Conservation (phyloP, 2,113 vertebrate species). For the Takifugu bimaculatus region DNA sequence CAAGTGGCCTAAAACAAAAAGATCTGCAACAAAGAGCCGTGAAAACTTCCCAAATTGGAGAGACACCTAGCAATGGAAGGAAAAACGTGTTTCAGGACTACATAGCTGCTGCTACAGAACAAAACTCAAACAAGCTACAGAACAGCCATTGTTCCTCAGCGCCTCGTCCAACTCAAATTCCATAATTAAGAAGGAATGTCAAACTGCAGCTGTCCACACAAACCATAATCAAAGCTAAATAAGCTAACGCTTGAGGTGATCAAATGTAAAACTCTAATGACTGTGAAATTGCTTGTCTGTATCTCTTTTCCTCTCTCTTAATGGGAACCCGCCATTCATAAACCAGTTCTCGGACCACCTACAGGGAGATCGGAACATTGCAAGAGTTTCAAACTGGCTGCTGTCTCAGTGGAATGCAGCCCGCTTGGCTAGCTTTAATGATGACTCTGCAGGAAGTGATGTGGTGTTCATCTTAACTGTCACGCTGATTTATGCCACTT, state of each 20-base stretch:
- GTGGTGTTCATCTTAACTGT: slow-evolving; percentile 23
- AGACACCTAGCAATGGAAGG: slow-evolving; percentile 10
- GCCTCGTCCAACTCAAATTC: slow-evolving; percentile 69
- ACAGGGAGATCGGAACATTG: slow-evolving; percentile 39
- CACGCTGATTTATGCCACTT: slow-evolving; percentile 28
- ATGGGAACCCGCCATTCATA: slow-evolving; percentile 32
- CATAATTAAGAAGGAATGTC: slow-evolving; percentile 76
- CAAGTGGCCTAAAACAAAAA: slow-evolving; percentile 30
- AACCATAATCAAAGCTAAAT: slow-evolving; percentile 73
- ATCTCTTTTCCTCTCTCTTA: slow-evolving; percentile 16
- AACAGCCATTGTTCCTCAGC: slow-evolving; percentile 64
- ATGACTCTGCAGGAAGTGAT: slow-evolving; percentile 56
- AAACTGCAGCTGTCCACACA: slow-evolving; percentile 63
- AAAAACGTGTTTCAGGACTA: slow-evolving; percentile 44
- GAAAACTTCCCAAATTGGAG: slow-evolving; percentile 45
- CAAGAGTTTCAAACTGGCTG: slow-evolving; percentile 44
- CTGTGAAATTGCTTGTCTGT: slow-evolving; percentile 26
- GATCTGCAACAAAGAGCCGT: slow-evolving; percentile 33
- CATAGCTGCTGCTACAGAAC: slow-evolving; percentile 59
- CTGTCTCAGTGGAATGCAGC: slow-evolving; percentile 34
- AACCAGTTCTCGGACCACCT: slow-evolving; percentile 37
- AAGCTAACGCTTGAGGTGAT: slow-evolving; percentile 65
- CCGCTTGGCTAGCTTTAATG: slow-evolving; percentile 32
- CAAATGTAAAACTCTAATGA: slow-evolving; percentile 33
- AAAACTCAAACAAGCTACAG: slow-evolving; percentile 59